Conservation (phyloP, 2,113 vertebrate species). For the Triplophysa dalaica region DNA sequence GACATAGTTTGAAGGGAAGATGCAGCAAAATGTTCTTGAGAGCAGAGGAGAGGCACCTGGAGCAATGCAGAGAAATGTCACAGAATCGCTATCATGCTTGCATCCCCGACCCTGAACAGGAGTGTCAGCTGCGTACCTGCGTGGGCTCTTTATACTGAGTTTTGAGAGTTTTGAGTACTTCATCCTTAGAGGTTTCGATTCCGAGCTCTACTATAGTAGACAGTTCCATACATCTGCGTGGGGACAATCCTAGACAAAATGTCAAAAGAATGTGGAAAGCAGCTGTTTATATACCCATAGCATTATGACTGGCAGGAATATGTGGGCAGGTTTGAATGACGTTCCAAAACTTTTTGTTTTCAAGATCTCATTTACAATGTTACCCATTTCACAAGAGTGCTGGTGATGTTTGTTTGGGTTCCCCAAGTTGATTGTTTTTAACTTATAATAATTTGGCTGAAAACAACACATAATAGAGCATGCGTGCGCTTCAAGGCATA, state of each 20-base stretch:
- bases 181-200: conserved; percentile 22
- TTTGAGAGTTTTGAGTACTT: conserved; percentile 28
- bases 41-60: conserved; percentile 6
- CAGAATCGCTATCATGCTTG: conserved; percentile 14
- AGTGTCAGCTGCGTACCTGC: conserved; percentile 14
- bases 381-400: background rate
- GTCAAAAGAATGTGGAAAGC: conserved; percentile 15
- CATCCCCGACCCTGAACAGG: conserved; percentile 15
- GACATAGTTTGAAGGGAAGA: conserved; percentile 32
- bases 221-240: conserved; percentile 8
- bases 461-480: conserved; percentile 1
- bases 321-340: conserved; percentile 14
- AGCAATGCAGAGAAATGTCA: conserved; percentile 29
- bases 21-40: conserved; percentile 20
- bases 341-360: conserved; percentile 9
- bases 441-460: conserved; percentile 17
- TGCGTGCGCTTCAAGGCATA: background rate
- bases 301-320: background rate
- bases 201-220: background rate
- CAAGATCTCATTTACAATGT: background rate
- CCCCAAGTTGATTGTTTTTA: conserved; percentile 1
- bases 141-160: conserved; percentile 16
- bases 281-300: conserved; percentile 22
- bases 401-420: background rate
- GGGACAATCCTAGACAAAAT: background rate